Conservation (phyloP, 2,888 invertebrate genomes). For the Epirrita christyi region DNA sequence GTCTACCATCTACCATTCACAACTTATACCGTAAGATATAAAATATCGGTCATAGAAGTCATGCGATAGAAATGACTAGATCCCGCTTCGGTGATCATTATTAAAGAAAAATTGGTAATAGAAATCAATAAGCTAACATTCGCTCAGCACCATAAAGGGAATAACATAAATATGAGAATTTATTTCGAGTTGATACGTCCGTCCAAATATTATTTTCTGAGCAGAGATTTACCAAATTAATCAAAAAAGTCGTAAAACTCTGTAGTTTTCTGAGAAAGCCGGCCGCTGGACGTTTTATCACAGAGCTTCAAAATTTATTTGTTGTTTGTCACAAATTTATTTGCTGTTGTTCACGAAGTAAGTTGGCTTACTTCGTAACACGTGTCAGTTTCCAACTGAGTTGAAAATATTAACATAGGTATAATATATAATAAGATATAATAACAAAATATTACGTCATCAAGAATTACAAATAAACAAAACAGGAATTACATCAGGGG, state of each 20-base stretch:
- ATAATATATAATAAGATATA: too few species aligned
- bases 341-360: too few species aligned
- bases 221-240: background rate
- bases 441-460: too few species aligned
- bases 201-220: slow-evolving; percentile 51
- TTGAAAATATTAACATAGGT: too few species aligned
- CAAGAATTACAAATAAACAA: too few species aligned
- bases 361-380: too few species aligned
- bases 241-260: background rate
- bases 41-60: slow-evolving; percentile 50
- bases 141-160: slow-evolving; percentile 52
- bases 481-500: too few species aligned
- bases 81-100: slow-evolving; percentile 51
- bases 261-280: background rate
- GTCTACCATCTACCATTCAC: slow-evolving; percentile 13
- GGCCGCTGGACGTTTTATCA: background rate
- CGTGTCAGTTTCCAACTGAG: too few species aligned
- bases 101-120: slow-evolving; percentile 60
- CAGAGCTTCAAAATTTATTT: too few species aligned
- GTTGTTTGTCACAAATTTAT: too few species aligned
- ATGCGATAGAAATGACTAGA: slow-evolving; percentile 43
- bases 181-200: slow-evolving; percentile 58
- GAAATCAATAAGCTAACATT: slow-evolving; percentile 62
- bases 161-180: slow-evolving; percentile 59
- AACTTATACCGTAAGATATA: slow-evolving; percentile 34